These are phyloP conservation scores for Drosophila lacteicornis DNA, from an alignment of 1,140 invertebrate species.

Conservation along the genomic window DNA sequence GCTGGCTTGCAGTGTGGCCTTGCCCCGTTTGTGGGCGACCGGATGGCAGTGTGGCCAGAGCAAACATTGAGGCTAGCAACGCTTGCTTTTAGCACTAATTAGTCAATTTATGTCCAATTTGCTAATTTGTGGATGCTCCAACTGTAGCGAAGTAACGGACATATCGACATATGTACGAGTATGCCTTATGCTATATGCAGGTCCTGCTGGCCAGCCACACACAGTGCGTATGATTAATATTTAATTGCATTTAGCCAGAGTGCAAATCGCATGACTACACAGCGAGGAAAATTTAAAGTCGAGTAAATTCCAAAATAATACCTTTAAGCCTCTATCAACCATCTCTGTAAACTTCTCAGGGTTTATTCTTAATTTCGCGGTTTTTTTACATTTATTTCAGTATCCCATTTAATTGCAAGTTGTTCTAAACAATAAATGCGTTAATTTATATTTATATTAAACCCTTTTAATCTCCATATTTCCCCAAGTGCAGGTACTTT, in stretches of 20 bases:
- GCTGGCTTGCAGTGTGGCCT: background rate
- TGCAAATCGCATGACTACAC: constrained; percentile 33
- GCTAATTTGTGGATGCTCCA: constrained; percentile 66
- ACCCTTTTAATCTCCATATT: background rate
- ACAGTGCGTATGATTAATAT: constrained; percentile 79
- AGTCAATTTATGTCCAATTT: constrained; percentile 75
- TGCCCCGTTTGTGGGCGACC: background rate
- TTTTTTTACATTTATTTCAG: too few species aligned
- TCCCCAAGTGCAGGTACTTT: background rate
- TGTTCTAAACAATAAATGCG: too few species aligned
- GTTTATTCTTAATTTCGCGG: too few species aligned
- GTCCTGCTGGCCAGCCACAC: constrained; percentile 14
- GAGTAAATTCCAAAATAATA: background rate
- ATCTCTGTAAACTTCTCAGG: too few species aligned
- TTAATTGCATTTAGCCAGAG: constrained; percentile 76
- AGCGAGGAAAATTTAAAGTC: background rate
- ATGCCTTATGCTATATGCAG: constrained; percentile 10
- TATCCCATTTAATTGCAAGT: too few species aligned
- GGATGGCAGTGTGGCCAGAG: constrained; percentile 10
- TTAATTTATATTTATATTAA: too few species aligned
- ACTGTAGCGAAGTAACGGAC: constrained; percentile 17
- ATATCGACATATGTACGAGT: constrained; percentile 23
- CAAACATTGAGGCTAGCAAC: constrained; percentile 44
- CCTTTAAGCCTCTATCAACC: too few species aligned
- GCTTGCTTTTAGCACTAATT: constrained; percentile 75